Conservation (phyloP, 92 coral and sea anemone genomes). For the Zoanthus sansibaricus region DNA sequence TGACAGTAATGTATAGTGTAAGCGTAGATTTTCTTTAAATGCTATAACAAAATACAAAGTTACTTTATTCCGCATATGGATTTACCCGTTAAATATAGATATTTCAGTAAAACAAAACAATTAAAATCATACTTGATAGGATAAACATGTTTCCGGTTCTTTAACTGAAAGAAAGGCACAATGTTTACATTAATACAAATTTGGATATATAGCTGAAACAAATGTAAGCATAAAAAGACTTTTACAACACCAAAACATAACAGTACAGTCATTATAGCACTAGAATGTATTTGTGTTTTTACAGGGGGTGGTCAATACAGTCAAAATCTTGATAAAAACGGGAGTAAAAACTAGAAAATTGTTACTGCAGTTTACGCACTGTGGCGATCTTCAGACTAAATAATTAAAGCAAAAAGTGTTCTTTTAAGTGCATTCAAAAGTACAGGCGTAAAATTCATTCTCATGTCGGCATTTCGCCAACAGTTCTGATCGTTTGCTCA, state of each 20-base stretch:
- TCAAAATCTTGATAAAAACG: no score
- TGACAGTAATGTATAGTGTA: constrained; percentile 30
- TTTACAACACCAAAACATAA: not conserved
- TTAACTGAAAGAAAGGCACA: constrained; percentile 2
- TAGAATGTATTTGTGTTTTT: no score
- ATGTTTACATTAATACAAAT: not conserved
- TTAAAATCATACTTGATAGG: constrained; percentile 5
- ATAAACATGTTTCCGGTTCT: constrained; percentile 20
- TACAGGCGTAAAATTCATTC: no score
- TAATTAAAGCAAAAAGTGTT: no score
- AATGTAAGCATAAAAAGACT: not conserved
- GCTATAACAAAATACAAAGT: not conserved
- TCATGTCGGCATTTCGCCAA: no score
- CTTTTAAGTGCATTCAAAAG: no score
- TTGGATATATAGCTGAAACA: not conserved
- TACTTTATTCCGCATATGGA: not conserved
- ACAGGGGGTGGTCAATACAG: no score
- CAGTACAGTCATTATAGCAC: not conserved
- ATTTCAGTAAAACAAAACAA: not conserved
- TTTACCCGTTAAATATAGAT: not conserved
- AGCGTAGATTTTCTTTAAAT: constrained; percentile 28
- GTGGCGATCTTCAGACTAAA: no score
- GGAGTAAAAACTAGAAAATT: no score
- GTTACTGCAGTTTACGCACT: no score
- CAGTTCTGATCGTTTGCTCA: no score